Base-by-base conservation (phyloP, 2,113 vertebrate species). In the Columba janthina region DNA sequence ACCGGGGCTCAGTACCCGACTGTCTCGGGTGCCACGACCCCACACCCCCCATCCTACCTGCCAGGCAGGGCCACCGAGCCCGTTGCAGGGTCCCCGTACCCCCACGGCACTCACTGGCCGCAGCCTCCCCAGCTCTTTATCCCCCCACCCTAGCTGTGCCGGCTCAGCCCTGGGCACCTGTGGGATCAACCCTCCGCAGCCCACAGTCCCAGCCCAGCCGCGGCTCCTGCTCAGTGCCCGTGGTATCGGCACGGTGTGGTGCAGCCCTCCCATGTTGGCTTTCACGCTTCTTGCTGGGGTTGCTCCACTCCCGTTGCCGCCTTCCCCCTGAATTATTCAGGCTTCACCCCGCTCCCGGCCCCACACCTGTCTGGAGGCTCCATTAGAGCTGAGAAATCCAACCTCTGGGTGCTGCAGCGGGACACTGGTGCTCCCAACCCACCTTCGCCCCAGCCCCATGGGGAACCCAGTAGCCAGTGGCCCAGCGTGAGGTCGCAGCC, bases 291-390 rank as follows among this genome's bases (percentile, higher is more conserved):
- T 77, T 34, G 20, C 79, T 1, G 29, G 53, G 44, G 67, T 81
- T 71, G 84, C 60, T 93, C 89, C 6, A 2, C 79, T 56, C 72
- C 90, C 31, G 56, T 95, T 48, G 4, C 91, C 44, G 28, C 94
- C 79, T 86, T 57, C 70, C 8, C 82, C 77, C 71, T 98, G 87
- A 97, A 98, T 98, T 95, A 98, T 98, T 97, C 75, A 98, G 56
- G 18, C 42, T 60, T 70, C 24, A 44, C 58, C 82, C 89, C 4
- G 12, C 70, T 95, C 89, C 79, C 79, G 2, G 57, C 77, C 81
- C 84, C 3, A 6, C 3, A 17, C 88, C 89, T 5, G 19, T 22
- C 84, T 28, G 6, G n/a, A 76, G 95, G 93, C 95, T 97, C 96
- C 22, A 5, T 97, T 98, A 96, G 97, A 90, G 66, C 51, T 9